phyloP scores from a whole-genome alignment of 2,797 vertebrate species.

The Microcaecilia unicolor region DNA sequence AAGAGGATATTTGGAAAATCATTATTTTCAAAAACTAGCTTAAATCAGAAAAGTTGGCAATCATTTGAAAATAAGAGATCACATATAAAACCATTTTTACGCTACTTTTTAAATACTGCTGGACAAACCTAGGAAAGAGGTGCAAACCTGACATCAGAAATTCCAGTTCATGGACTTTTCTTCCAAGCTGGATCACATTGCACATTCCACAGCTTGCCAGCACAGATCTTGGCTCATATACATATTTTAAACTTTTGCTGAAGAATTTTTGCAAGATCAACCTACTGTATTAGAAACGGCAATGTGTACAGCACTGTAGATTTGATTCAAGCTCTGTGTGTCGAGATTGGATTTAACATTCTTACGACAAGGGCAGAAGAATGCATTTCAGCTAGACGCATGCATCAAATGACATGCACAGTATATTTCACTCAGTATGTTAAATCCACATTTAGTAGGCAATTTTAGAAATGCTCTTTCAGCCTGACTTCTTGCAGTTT shows the following conservation, averaged over 20 bases:
- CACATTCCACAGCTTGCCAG: constrained; percentile 5
- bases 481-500: constrained; percentile 67
- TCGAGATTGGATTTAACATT: constrained; percentile 37
- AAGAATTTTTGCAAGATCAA: constrained; percentile 16
- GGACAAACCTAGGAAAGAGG: constrained; percentile 5
- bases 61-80: background rate
- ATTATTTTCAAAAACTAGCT: no score
- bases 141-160: background rate
- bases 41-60: no score
- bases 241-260: constrained; percentile 20
- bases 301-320: constrained; percentile 41
- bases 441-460: constrained; percentile 57
- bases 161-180: constrained; percentile 4
- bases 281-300: constrained; percentile 36
- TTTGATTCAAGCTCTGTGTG: constrained; percentile 39
- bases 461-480: constrained; percentile 67
- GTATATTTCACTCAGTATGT: constrained; percentile 48
- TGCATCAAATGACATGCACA: constrained; percentile 50
- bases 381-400: constrained; percentile 47
- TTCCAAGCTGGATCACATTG: constrained; percentile 1
- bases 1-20: no score
- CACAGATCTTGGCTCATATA: constrained; percentile 10
- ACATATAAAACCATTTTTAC: background rate
- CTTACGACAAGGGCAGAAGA: constrained; percentile 38
- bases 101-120: background rate